These are phyloP conservation scores for Gyps fulvus DNA, from an alignment of 2,113 vertebrate genomes.

Conservation along the genomic window DNA sequence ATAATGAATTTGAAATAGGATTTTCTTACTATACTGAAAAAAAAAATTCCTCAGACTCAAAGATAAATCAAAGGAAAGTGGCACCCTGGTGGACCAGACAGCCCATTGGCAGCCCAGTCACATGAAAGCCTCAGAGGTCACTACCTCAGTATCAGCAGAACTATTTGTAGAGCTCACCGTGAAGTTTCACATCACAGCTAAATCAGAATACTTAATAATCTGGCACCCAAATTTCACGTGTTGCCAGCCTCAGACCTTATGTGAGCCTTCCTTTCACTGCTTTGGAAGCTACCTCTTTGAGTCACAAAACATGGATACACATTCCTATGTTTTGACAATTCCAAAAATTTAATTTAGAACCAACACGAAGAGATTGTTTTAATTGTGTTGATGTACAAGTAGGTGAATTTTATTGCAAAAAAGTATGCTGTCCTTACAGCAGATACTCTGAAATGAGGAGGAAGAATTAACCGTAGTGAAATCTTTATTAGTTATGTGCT, in stretches of 20 bases:
- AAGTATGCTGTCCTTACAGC: not conserved
- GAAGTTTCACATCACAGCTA: not conserved
- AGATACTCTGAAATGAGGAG: not conserved
- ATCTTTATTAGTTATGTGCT: not conserved
- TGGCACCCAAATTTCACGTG: conserved; percentile 25
- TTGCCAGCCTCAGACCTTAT: not conserved
- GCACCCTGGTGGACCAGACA: conserved; percentile 41
- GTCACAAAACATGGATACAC: not conserved
- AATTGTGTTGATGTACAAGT: not conserved
- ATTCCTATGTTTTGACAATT: not conserved
- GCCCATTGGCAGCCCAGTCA: conserved; percentile 43
- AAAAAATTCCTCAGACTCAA: conserved; percentile 44
- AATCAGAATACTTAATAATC: conserved; percentile 39
- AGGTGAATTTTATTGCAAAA: not conserved
- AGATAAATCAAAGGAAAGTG: conserved; percentile 54
- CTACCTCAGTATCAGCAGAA: conserved; percentile 19
- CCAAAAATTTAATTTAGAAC: not conserved
- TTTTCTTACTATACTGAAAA: conserved; percentile 6
- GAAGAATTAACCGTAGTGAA: not conserved
- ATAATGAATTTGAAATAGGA: conserved; percentile 44
- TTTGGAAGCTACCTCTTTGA: not conserved
- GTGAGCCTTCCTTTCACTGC: not conserved
- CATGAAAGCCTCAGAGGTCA: conserved; percentile 46
- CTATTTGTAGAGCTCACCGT: conserved; percentile 1
- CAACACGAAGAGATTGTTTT: not conserved